These are phyloP conservation scores for Centropyge bicolor DNA, from an alignment of 2,797 vertebrate species.

Conservation along the genomic window DNA sequence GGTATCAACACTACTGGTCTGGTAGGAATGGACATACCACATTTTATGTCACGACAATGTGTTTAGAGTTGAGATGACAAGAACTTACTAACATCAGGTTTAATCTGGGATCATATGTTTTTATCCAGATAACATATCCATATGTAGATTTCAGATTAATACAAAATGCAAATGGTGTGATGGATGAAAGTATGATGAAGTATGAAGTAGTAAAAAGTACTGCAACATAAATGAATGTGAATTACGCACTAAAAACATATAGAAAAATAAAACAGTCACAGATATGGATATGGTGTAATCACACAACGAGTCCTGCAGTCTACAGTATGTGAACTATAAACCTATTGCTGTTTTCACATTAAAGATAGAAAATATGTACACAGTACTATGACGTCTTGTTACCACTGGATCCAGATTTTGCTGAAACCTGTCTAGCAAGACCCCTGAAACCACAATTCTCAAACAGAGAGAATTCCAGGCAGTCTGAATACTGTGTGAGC, in stretches of 20 bases:
- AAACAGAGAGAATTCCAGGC: conserved; percentile 12
- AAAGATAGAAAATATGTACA: neutral
- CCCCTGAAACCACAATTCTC: neutral
- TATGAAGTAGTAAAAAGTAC: neutral
- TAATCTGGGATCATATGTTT: neutral
- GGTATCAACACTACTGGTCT: neutral
- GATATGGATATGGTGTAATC: no score
- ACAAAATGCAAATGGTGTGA: neutral
- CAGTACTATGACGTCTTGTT: neutral
- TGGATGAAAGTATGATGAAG: neutral
- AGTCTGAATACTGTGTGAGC: conserved; percentile 19
- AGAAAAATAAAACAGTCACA: no score
- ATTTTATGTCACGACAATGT: neutral
- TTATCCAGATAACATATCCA: no score
- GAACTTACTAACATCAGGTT: neutral
- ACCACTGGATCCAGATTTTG: neutral
- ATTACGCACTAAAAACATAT: neutral
- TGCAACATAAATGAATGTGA: neutral
- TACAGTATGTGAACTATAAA: no score
- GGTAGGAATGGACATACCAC: neutral
- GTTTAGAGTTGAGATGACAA: neutral
- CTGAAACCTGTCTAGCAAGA: neutral
- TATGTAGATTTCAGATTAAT: neutral
- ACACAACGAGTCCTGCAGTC: no score
- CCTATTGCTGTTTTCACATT: no score